These are phyloP conservation scores for Zosterops hypoxanthus DNA, from an alignment of 2,113 vertebrate genomes.

Conservation along the genomic window DNA sequence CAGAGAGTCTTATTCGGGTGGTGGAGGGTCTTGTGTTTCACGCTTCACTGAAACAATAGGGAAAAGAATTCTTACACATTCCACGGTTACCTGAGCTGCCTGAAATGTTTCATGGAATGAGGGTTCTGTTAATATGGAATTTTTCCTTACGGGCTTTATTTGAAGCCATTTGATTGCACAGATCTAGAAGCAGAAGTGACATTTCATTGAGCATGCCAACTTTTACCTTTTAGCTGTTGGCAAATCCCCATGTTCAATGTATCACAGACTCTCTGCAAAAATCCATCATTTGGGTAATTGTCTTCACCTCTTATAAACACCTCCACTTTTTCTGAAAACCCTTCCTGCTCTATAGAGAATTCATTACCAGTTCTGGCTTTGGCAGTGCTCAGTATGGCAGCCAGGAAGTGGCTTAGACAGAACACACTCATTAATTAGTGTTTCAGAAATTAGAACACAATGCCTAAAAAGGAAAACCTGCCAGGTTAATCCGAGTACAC, in stretches of 20 bases:
- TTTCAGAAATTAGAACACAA: background rate
- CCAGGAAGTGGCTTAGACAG: background rate
- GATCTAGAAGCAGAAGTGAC: background rate
- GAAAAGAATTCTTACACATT: constrained; percentile 31
- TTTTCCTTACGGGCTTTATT: background rate
- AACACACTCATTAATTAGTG: background rate
- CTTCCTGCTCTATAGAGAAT: background rate
- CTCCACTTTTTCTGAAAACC: background rate
- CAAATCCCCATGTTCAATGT: accelerated
- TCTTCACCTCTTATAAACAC: background rate
- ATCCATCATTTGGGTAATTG: background rate
- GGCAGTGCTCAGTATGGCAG: background rate
- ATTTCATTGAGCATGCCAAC: background rate
- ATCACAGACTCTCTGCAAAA: background rate
- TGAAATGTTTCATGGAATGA: background rate
- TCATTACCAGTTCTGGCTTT: background rate
- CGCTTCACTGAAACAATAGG: constrained; percentile 58
- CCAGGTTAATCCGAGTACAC: accelerated
- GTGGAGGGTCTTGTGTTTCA: constrained; percentile 58
- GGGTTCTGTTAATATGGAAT: background rate
- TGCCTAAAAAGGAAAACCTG: background rate
- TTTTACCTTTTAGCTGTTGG: background rate
- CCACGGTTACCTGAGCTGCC: background rate
- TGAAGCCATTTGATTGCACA: background rate
- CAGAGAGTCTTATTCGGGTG: constrained; percentile 25